Evolutionary conservation across 2,888 invertebrate genomes (phyloP).

Genomic region (Lumbricus terrestris): DNA sequence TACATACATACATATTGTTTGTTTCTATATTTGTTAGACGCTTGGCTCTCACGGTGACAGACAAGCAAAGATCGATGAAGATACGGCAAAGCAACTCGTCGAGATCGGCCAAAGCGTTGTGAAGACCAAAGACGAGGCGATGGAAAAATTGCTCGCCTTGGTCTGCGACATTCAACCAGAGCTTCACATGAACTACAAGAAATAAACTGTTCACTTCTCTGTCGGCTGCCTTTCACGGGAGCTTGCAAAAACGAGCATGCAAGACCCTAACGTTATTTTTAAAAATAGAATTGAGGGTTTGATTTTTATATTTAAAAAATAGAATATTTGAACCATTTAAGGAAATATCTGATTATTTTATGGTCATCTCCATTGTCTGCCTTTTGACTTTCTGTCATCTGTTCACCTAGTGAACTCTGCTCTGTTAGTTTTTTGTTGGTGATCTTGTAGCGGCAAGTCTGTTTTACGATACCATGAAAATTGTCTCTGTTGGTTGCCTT

Average conservation of each 20-base stretch:
- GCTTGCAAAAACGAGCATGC: background rate
- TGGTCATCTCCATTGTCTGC: too few species aligned
- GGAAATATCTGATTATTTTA: too few species aligned
- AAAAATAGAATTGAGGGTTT: background rate
- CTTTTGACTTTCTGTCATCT: too few species aligned
- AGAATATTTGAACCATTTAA: too few species aligned
- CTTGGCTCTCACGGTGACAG: slow-evolving; percentile 93
- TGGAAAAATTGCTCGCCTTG: slow-evolving; percentile 75
- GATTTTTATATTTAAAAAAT: too few species aligned
- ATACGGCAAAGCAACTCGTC: slow-evolving; percentile 78
- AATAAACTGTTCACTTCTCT: background rate
- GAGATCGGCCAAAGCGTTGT: slow-evolving; percentile 81
- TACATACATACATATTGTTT: too few species aligned
- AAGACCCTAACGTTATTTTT: background rate
- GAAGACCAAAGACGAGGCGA: slow-evolving; percentile 76
- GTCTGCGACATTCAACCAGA: slow-evolving; percentile 90
- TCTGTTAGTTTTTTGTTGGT: too few species aligned
- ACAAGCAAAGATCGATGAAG: slow-evolving; percentile 84
- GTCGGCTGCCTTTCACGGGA: background rate
- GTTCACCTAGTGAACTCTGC: too few species aligned
- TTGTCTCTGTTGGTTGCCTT: too few species aligned
- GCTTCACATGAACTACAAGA: slow-evolving; percentile 77
- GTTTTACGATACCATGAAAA: too few species aligned
- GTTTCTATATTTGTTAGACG: slow-evolving; percentile 74
- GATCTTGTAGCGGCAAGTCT: too few species aligned